Conservation (phyloP, 2,113 vertebrate genomes). For the Leuciscus idus region DNA sequence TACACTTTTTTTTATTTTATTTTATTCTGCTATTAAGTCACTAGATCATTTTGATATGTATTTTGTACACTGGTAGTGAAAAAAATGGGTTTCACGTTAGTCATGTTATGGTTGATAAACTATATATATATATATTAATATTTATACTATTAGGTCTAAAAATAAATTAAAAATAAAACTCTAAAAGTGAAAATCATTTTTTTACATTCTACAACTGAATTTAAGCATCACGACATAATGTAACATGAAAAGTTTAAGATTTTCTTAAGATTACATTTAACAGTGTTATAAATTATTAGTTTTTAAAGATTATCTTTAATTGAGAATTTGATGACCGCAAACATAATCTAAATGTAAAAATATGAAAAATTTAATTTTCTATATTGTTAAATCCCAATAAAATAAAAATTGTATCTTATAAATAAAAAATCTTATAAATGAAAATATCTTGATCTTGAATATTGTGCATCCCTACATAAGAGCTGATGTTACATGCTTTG, state of each 20-base stretch:
- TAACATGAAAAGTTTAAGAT: not conserved
- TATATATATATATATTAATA: not conserved
- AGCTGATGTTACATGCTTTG: not conserved
- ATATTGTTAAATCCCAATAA: not conserved
- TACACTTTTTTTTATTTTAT: not conserved
- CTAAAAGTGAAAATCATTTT: not conserved
- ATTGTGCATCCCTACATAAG: not conserved
- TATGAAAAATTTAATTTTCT: not conserved
- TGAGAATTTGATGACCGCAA: not conserved
- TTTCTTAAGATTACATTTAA: not conserved
- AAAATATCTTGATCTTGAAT: not conserved
- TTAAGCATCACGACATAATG: not conserved
- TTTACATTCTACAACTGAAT: not conserved
- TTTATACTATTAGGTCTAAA: not conserved
- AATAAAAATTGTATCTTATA: too few relatives aligned
- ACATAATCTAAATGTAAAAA: not conserved
- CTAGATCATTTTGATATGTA: slow-evolving; percentile 2
- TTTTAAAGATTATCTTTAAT: slow-evolving; percentile 15
- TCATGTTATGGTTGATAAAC: not conserved
- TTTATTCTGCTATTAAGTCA: slow-evolving; percentile 2
- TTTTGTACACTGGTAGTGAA: slow-evolving; percentile 35
- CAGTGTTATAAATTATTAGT: not conserved
- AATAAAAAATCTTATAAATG: too few relatives aligned
- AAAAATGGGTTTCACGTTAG: not conserved
- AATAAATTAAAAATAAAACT: not conserved